These are phyloP conservation scores for Fundulus diaphanus DNA, from an alignment of 2,797 vertebrate genomes.

Conservation along the genomic window DNA sequence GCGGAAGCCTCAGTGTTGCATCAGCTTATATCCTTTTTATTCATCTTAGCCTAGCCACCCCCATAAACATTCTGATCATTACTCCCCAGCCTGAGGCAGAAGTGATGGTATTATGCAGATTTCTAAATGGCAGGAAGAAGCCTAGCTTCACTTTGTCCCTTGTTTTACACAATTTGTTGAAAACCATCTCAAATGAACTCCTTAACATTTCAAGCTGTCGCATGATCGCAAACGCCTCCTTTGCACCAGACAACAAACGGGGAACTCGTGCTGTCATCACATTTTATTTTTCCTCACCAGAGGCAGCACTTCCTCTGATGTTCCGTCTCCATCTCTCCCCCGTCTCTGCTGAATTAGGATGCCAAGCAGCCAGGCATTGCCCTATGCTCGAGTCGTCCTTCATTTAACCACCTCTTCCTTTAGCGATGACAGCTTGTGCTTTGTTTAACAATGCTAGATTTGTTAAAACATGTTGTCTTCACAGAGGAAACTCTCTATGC, in stretches of 20 bases:
- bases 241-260: constrained; percentile 41
- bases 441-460: constrained; percentile 44
- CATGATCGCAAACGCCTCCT: constrained; percentile 50
- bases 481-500: constrained; percentile 5
- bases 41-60: constrained; percentile 7
- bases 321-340: constrained; percentile 64
- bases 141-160: constrained; percentile 53
- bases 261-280: constrained; percentile 48
- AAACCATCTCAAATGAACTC: constrained; percentile 56
- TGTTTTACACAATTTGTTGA: constrained; percentile 50
- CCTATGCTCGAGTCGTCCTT: constrained; percentile 56
- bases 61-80: constrained; percentile 14
- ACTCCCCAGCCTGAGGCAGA: background rate
- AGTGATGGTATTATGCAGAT: constrained; percentile 25
- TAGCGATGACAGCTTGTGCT: constrained; percentile 53
- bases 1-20: constrained; percentile 17
- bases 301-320: constrained; percentile 72
- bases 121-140: constrained; percentile 37
- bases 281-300: constrained; percentile 47
- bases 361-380: constrained; percentile 62
- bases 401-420: constrained; percentile 32
- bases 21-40: constrained; percentile 4
- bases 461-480: constrained; percentile 46
- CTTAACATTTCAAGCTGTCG: constrained; percentile 38
- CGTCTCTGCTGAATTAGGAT: constrained; percentile 67